These are phyloP conservation scores for Hirundo rustica DNA, from an alignment of 2,797 vertebrate genomes.

Conservation along the genomic window DNA sequence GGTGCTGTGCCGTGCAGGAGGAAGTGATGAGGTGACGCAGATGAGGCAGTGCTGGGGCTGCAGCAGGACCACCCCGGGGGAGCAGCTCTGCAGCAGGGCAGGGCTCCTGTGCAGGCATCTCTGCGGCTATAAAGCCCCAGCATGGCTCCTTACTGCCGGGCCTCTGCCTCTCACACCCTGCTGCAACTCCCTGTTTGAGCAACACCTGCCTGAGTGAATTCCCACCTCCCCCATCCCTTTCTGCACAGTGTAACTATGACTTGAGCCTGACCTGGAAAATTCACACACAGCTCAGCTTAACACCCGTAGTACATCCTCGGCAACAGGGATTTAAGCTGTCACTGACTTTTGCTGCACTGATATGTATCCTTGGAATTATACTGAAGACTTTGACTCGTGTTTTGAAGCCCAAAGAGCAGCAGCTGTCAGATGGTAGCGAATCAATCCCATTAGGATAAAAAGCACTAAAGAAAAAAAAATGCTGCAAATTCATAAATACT, in stretches of 20 bases:
- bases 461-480: neutral
- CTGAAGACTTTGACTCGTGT: neutral
- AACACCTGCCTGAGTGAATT: neutral
- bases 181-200: neutral
- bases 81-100: neutral
- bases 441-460: neutral
- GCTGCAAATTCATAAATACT: neutral
- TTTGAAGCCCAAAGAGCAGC: neutral
- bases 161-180: neutral
- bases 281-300: neutral
- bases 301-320: neutral
- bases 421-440: slow-evolving; percentile 4
- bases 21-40: neutral
- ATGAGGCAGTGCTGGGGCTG: neutral
- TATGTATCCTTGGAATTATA: neutral
- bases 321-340: neutral
- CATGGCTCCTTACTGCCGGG: neutral
- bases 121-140: fast-evolving
- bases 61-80: neutral
- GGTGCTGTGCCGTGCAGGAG: neutral
- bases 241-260: neutral
- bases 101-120: neutral
- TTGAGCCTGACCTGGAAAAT: slow-evolving; percentile 19
- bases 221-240: fast-evolving
- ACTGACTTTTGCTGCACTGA: neutral